These are phyloP conservation scores for Leptinotarsa texana DNA, from an alignment of 1,140 invertebrate species.

Conservation along the genomic window DNA sequence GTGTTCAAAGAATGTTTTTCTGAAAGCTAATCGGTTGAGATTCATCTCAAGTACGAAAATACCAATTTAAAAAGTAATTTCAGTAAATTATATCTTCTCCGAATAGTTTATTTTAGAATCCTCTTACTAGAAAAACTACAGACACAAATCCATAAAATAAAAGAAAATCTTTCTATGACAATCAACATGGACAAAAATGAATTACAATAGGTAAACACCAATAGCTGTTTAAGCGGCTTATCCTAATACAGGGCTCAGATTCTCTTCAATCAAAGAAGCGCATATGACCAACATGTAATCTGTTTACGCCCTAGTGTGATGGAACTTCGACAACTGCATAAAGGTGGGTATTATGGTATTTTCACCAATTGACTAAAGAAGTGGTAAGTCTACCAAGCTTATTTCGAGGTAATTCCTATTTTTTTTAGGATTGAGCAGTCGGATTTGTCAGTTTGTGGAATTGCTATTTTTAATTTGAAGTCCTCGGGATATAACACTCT, in stretches of 20 bases:
- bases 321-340: constrained; percentile 5
- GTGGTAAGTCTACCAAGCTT: not conserved
- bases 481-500: too few relatives aligned
- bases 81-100: not conserved
- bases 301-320: constrained; percentile 2
- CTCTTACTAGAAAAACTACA: constrained; percentile 3
- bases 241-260: constrained; percentile 2
- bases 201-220: not conserved
- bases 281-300: constrained; percentile 8
- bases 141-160: not conserved
- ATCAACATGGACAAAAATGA: constrained; percentile 8
- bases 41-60: not conserved
- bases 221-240: constrained; percentile 2
- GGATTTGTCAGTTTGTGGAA: not conserved
- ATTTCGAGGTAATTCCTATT: not conserved
- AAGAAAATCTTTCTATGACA: not conserved
- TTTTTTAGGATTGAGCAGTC: not conserved
- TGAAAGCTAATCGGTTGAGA: too few relatives aligned
- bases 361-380: constrained; percentile 3
- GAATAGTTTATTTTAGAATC: not conserved
- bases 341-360: not conserved
- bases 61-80: not conserved
- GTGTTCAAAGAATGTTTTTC: too few relatives aligned
- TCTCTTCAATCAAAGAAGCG: not conserved
- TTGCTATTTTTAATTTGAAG: too few relatives aligned